phyloP scores from a whole-genome alignment of 2,113 vertebrate genomes.

The Craseonycteris thonglongyai region DNA sequence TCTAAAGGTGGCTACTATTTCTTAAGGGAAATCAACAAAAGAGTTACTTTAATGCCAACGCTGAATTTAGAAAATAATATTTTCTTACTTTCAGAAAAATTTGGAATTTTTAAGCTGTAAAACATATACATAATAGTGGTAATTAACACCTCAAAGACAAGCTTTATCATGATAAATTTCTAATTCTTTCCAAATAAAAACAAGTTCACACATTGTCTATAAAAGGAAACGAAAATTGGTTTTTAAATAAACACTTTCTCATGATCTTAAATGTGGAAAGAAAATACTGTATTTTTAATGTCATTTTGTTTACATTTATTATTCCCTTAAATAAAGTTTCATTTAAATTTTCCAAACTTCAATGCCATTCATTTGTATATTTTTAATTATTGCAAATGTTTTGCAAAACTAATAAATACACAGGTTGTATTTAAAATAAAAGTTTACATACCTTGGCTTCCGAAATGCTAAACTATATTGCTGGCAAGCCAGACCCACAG shows the following conservation, averaged over 20 bases:
- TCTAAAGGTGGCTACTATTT: neutral
- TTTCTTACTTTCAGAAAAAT: conserved; percentile 11
- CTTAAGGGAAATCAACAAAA: neutral
- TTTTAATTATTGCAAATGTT: conserved; percentile 32
- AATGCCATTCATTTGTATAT: conserved; percentile 20
- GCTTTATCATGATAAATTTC: neutral
- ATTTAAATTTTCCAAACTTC: conserved; percentile 53
- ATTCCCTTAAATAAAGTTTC: conserved; percentile 26
- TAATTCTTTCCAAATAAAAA: conserved; percentile 17
- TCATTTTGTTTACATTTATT: conserved; percentile 38
- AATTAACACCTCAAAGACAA: conserved; percentile 18
- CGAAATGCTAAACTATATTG: conserved; percentile 92
- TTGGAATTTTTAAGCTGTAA: neutral
- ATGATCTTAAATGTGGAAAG: conserved; percentile 24
- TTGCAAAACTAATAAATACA: conserved; percentile 39
- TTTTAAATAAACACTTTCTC: conserved; percentile 18
- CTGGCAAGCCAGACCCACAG: conserved; percentile 95
- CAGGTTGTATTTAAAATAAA: conserved; percentile 68
- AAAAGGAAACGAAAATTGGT: neutral
- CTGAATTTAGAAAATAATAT: neutral
- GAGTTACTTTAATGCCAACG: neutral
- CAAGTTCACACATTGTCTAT: neutral
- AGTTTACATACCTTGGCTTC: conserved; percentile 89
- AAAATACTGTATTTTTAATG: conserved; percentile 15
- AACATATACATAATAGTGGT: neutral